Base-by-base conservation (phyloP, 2,113 vertebrate species). In the Notiomystis cincta region DNA sequence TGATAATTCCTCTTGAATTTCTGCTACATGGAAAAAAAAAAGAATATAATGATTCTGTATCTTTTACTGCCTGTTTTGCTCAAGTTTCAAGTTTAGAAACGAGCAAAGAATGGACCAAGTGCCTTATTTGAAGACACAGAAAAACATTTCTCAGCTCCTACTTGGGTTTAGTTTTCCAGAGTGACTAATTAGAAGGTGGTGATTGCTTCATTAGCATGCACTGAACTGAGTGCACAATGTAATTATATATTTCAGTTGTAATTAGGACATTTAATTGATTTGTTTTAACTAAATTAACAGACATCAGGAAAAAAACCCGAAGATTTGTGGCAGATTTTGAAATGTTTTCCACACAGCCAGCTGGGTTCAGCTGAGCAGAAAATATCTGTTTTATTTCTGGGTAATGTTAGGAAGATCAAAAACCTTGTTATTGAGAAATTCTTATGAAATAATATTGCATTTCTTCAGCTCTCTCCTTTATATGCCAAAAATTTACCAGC, bases 231-330 rank as follows among this genome's bases (percentile, higher is more conserved):
- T 66, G 84, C 81, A 92, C 62, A 72, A 88, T 94, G 58, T 89
- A 97, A 96, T 96, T 85, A 93, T 61, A 87, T 85, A 96, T 96
- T 93, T 95, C 95, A 93, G 48, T 85, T 80, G 75, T 90, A 94
- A 96, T 95, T 94, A 96, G 87, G 81, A 61, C 57, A 66, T 82
- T 87, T 95, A 97, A 96, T 97, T 96, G 95, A 95, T 96, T 96
- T 96, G 95, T 96, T 96, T 96, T 94, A 97, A 93, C 73, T 65
- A 93, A 95, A 96, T 94, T 90, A 95, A 94, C 78, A 96, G 89
- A 82, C 84, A 91, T 85, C 28, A 54, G 53, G 25, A 23, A 13
- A 50, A 50, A 90, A 58, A 28, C 45, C 62, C 47, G 30, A 69
- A 88, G 61, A 67, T 75, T 77, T 79, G 64, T 87, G 82, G 42